Conservation (phyloP, 2,888 invertebrate genomes). For the Latrodectus elegans region DNA sequence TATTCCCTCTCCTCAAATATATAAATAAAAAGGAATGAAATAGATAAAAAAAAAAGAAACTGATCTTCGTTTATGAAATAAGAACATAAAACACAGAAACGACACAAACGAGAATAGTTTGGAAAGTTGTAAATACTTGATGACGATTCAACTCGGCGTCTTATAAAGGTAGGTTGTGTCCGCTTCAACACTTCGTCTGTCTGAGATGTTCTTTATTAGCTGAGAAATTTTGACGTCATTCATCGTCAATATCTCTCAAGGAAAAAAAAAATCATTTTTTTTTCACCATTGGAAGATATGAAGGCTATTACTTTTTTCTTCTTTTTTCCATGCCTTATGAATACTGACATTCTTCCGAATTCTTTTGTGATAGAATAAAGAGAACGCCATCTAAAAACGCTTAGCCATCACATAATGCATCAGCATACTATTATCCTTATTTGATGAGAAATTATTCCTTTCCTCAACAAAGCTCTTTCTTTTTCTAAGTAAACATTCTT, state of each 20-base stretch:
- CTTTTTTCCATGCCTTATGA: neutral
- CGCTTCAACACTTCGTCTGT: conserved; percentile 3
- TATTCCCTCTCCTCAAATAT: too few relatives aligned
- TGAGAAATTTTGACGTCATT: conserved; percentile 5
- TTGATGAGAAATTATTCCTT: too few relatives aligned
- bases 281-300: neutral
- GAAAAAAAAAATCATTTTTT: neutral
- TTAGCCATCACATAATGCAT: too few relatives aligned
- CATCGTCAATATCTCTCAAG: conserved; percentile 7
- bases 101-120: conserved; percentile 25
- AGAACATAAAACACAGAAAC: too few relatives aligned
- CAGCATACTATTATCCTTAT: too few relatives aligned
- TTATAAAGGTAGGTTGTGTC: conserved; percentile 33
- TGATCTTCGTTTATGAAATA: too few relatives aligned
- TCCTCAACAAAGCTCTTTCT: too few relatives aligned
- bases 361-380: neutral
- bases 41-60: too few relatives aligned
- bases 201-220: conserved; percentile 7
- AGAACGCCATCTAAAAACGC: too few relatives aligned
- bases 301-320: neutral
- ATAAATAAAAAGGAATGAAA: too few relatives aligned
- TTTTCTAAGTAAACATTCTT: too few relatives aligned
- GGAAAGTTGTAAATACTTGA: conserved; percentile 27
- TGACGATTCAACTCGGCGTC: conserved; percentile 23
- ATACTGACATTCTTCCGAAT: neutral